These are phyloP conservation scores for Aleiodes leptofemur DNA, from an alignment of 2,888 invertebrate genomes.

Conservation along the genomic window DNA sequence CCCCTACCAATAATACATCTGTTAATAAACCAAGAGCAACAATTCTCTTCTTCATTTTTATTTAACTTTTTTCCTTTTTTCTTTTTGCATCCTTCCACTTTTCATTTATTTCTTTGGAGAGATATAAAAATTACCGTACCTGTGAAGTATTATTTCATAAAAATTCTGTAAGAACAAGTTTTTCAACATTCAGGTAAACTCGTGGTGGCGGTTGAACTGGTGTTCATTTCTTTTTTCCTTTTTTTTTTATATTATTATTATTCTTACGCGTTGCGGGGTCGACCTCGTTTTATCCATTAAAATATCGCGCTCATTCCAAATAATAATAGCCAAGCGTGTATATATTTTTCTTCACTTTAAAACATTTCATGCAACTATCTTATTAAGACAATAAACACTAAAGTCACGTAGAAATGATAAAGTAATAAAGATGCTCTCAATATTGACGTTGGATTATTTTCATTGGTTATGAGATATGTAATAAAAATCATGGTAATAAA, in stretches of 20 bases:
- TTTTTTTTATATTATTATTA: too few species aligned
- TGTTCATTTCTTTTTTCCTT: neutral
- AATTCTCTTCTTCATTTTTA: slow-evolving; percentile 7
- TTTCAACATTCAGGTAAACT: slow-evolving; percentile 14
- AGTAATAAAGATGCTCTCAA: neutral
- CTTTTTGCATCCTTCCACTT: neutral
- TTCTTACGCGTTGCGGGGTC: slow-evolving; percentile 14
- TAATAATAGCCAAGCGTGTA: slow-evolving; percentile 2
- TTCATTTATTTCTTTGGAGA: neutral
- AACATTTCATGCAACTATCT: slow-evolving; percentile 23
- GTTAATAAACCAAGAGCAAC: slow-evolving; percentile 8
- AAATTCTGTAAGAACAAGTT: slow-evolving; percentile 28
- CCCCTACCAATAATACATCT: slow-evolving; percentile 23
- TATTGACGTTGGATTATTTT: too few species aligned
- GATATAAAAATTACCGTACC: slow-evolving; percentile 30
- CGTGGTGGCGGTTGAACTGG: slow-evolving; percentile 31
- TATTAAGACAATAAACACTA: slow-evolving; percentile 1
- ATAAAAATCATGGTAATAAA: too few species aligned
- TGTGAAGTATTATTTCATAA: slow-evolving; percentile 17
- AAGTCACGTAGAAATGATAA: slow-evolving; percentile 2
- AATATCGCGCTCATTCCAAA: slow-evolving; percentile 22
- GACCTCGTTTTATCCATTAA: slow-evolving; percentile 38
- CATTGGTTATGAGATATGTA: too few species aligned
- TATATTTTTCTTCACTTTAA: slow-evolving; percentile 21
- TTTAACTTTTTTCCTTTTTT: slow-evolving; percentile 10